Evolutionary conservation across 1,140 invertebrate species (phyloP), one percentile per base, ranked within the genome.

Genomic region (Camponotus pennsylvanicus): DNA sequence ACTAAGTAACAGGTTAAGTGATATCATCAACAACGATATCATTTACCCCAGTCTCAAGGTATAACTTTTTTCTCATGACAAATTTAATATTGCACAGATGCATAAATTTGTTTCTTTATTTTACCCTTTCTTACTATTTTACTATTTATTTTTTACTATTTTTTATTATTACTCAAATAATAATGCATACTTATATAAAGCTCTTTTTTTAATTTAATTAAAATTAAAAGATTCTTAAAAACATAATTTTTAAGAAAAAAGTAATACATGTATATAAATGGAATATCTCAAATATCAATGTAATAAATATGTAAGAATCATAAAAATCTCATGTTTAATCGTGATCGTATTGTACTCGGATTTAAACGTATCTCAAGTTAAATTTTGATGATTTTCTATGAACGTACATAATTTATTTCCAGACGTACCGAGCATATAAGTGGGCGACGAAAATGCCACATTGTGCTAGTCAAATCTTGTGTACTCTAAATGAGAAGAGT

Each of bases 21-120:
- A 98, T 86, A 97, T 97, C 1, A 96, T 98, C 27, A 98, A 98
- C 94, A 95, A 97, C 89, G 97, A 98, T 93, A 96, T 98, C 27
- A 97, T 98, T 52, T 97, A 97, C 91, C 97, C 97, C 0, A 95
- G 98, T 27, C 96, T 97, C 7, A 96, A 97, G 91, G 97, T 96
- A 88, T 5, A 42, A 76, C 34, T 18, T 73, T 32, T 71, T 21
- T 21, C 0, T 1, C 3, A 42, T 9, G 3, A 2, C 37, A 61
- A 61, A 45, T 45, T 77, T 18, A 27, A 27, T 27, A 15, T 15
- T 1, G 9, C 34, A 21, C 34, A 55, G 6, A 37, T 5, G 32
- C 4, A 32, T 5, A 73, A n/a, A 0, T 4, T 37, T 52, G 8
- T 34, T 34, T 40, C 1, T 11, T 45, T 0, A 37, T 27, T 52